Conservation (phyloP, 2,113 vertebrate species). For the Xenus cinereus region DNA sequence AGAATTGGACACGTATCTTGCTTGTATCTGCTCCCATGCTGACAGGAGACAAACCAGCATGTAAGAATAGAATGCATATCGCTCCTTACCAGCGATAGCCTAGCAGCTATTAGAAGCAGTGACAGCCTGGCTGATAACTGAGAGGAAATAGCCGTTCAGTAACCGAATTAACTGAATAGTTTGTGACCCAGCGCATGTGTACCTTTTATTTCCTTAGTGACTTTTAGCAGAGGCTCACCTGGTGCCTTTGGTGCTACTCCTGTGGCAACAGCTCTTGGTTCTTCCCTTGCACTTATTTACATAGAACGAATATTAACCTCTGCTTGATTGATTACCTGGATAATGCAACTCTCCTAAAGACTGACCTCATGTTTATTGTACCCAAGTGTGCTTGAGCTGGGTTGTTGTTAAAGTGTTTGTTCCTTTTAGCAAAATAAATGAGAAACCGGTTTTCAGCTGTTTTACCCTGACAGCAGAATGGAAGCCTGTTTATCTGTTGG, state of each 20-base stretch:
- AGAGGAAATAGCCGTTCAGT: background rate
- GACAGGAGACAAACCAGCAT: background rate
- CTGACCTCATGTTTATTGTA: background rate
- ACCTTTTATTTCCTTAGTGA: background rate
- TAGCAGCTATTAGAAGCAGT: slow-evolving; percentile 6
- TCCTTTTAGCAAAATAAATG: background rate
- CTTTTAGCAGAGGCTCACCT: slow-evolving; percentile 37
- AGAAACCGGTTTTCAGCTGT: background rate
- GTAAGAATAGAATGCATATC: background rate
- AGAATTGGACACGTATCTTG: background rate
- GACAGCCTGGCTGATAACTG: background rate
- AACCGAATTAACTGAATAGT: background rate
- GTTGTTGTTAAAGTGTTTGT: background rate
- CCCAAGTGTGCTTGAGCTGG: background rate
- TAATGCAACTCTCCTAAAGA: background rate
- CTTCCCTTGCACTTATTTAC: background rate
- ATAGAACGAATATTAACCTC: background rate
- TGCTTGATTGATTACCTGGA: background rate
- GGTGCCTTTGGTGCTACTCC: background rate
- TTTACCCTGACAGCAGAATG: background rate
- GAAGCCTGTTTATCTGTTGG: background rate
- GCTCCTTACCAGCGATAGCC: background rate
- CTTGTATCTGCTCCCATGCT: background rate
- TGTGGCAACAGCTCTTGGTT: background rate
- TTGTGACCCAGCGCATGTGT: background rate